Conservation (phyloP, 1,140 invertebrate genomes). For the Drosophila novamexicana region DNA sequence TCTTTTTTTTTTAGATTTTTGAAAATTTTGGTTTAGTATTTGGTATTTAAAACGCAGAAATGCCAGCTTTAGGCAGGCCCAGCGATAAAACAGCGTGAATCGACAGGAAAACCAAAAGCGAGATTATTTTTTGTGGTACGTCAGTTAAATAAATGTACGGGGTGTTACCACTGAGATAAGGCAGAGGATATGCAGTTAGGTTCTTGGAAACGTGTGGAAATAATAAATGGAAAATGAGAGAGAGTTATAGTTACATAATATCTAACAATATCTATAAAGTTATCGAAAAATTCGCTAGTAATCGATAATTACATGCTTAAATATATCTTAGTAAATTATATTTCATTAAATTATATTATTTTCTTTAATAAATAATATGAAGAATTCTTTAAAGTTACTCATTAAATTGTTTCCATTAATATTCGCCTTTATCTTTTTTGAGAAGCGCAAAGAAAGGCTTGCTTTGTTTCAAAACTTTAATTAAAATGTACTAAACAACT, state of each 20-base stretch:
- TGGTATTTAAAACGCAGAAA: neutral
- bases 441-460: neutral
- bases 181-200: neutral
- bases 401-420: too few species aligned
- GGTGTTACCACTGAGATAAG: slow-evolving; percentile 8
- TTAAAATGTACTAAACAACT: neutral
- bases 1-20: slow-evolving; percentile 1
- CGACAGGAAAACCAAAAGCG: neutral
- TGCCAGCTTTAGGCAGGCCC: neutral
- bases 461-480: neutral
- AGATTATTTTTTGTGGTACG: neutral
- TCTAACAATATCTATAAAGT: too few species aligned
- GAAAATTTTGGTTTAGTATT: slow-evolving; percentile 8
- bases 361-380: too few species aligned
- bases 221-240: neutral
- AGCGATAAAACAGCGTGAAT: neutral
- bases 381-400: too few species aligned
- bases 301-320: too few species aligned
- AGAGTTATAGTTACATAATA: too few species aligned
- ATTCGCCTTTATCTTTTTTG: neutral
- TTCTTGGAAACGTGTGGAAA: neutral
- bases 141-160: neutral
- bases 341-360: too few species aligned
- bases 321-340: too few species aligned
- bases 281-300: too few species aligned